Conservation (phyloP, 2,888 invertebrate genomes). For the Acanthococcus lagerstroemiae region DNA sequence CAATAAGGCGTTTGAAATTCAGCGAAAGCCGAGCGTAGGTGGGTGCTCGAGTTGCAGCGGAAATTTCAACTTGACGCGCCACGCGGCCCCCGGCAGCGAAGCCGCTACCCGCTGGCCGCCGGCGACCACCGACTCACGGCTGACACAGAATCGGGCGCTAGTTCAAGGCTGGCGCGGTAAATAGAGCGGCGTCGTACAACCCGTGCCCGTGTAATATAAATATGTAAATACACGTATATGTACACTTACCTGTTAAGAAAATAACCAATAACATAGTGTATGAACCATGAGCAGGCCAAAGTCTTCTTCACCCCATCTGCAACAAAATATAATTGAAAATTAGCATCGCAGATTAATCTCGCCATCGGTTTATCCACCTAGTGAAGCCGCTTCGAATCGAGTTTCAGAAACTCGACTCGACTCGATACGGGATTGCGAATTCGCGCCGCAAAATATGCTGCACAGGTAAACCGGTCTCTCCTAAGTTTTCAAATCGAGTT, state of each 20-base stretch:
- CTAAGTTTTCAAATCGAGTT: too few species aligned
- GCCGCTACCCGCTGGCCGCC: background rate
- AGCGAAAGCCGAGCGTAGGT: background rate
- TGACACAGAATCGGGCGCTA: background rate
- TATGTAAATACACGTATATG: background rate
- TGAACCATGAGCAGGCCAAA: constrained; percentile 28
- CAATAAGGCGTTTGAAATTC: background rate
- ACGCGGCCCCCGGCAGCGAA: background rate
- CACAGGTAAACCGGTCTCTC: too few species aligned
- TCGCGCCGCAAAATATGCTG: too few species aligned
- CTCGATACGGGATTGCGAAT: too few species aligned
- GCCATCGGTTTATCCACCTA: too few species aligned
- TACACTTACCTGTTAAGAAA: constrained; percentile 28
- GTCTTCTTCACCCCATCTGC: constrained; percentile 25
- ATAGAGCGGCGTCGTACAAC: background rate
- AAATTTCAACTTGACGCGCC: background rate
- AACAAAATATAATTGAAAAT: background rate
- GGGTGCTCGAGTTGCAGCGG: background rate
- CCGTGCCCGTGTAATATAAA: too few species aligned
- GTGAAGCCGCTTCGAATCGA: too few species aligned
- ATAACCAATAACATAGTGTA: constrained; percentile 30
- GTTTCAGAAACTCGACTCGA: too few species aligned
- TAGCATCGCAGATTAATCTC: too few species aligned
- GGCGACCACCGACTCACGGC: background rate
- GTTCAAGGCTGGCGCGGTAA: background rate